A percentile compares a stretch with the other conserved stretches of the same genome.
phyloP scores from a whole-genome alignment of 2,888 invertebrate species.

The Agrochola lota region DNA sequence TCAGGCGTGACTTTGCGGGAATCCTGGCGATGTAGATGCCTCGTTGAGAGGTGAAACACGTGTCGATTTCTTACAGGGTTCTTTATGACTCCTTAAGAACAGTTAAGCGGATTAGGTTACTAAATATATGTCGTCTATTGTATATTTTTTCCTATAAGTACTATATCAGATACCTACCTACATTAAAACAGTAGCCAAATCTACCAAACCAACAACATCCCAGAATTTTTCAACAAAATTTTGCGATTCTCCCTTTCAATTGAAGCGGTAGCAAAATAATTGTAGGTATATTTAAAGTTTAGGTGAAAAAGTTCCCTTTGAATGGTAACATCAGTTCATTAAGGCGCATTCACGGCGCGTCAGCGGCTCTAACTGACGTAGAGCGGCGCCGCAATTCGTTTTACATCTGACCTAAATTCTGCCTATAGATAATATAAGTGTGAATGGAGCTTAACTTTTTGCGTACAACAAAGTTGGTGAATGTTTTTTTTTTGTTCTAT shows the following conservation, averaged over 20 bases:
- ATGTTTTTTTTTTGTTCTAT: slow-evolving; percentile 36
- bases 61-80: no score
- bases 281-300: slow-evolving; percentile 66
- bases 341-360: slow-evolving; percentile 81
- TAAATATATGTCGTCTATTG: no score
- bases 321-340: slow-evolving; percentile 83
- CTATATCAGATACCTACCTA: neutral
- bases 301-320: slow-evolving; percentile 77
- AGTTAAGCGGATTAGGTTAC: no score
- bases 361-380: slow-evolving; percentile 73
- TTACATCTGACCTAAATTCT: slow-evolving; percentile 81
- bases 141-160: no score
- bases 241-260: slow-evolving; percentile 35
- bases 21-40: no score
- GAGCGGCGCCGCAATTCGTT: slow-evolving; percentile 77
- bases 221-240: slow-evolving; percentile 15
- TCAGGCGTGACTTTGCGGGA: no score
- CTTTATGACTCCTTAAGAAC: no score
- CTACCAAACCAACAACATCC: neutral
- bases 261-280: slow-evolving; percentile 60
- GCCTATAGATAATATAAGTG: slow-evolving; percentile 44
- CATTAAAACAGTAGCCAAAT: neutral
- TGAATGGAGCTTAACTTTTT: slow-evolving; percentile 52
- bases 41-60: no score
- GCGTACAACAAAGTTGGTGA: slow-evolving; percentile 32